Conservation (phyloP, 2,113 vertebrate species). For the Kryptolebias marmoratus region DNA sequence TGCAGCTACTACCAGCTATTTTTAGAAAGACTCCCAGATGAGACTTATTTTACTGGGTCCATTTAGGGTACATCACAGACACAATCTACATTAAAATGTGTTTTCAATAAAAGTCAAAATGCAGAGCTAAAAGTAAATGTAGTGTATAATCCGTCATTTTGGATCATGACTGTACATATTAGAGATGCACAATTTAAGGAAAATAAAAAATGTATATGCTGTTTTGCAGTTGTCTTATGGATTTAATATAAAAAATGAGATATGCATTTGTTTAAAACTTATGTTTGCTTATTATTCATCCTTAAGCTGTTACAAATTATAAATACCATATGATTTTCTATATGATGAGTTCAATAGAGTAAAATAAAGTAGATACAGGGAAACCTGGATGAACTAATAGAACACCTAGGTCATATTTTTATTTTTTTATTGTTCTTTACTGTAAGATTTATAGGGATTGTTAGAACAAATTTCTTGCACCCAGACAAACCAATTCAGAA, state of each 20-base stretch:
- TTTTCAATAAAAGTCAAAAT: background rate
- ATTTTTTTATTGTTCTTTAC: conserved; percentile 19
- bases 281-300: no score
- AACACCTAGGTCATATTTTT: background rate
- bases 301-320: no score
- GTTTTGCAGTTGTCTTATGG: no score
- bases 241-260: no score
- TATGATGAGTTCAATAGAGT: no score
- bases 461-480: conserved; percentile 44
- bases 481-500: conserved; percentile 46
- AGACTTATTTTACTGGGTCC: background rate
- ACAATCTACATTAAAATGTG: background rate
- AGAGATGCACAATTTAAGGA: no score
- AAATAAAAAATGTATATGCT: no score
- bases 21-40: background rate
- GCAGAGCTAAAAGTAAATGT: background rate
- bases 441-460: conserved; percentile 41
- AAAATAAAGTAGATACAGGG: background rate
- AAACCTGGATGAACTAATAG: background rate
- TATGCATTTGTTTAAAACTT: no score
- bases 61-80: background rate
- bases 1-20: conserved; percentile 12
- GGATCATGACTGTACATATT: no score
- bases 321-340: no score
- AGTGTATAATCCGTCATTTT: background rate